These are phyloP conservation scores for Dromaius novaehollandiae DNA, from an alignment of 2,113 vertebrate species.

Conservation along the genomic window DNA sequence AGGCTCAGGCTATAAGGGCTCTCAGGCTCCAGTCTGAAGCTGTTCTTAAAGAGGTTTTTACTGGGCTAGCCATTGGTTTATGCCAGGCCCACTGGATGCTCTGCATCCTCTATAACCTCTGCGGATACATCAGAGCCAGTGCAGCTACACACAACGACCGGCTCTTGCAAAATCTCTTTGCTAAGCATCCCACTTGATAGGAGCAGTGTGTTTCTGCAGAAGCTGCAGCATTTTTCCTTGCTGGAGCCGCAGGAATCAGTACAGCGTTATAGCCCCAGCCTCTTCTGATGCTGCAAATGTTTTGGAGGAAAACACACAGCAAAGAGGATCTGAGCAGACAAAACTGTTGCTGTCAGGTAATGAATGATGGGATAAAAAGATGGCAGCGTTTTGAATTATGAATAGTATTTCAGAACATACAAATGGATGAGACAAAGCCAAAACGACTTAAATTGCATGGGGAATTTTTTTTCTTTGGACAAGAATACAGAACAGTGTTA, in stretches of 20 bases:
- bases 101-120: not conserved
- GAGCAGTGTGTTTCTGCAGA: not conserved
- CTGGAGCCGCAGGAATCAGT: not conserved
- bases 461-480: not conserved
- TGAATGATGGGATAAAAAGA: not conserved
- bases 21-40: not conserved
- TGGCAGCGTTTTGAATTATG: not conserved
- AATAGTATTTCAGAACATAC: not conserved
- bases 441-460: not conserved
- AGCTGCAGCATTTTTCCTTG: not conserved
- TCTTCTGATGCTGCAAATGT: not conserved
- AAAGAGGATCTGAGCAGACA: not conserved
- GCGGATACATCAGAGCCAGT: not conserved
- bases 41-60: not conserved
- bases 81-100: not conserved
- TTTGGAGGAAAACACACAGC: constrained; percentile 13
- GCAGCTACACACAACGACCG: not conserved
- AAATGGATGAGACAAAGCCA: not conserved
- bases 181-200: not conserved
- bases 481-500: not conserved
- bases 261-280: not conserved
- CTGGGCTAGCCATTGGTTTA: not conserved
- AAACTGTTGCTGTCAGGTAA: not conserved
- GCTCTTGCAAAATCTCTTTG: not conserved
- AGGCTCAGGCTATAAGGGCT: not conserved